A percentile compares a stretch with the other conserved stretches of the same genome.
Conservation (phyloP, 2,113 vertebrate genomes). For the Oncorhynchus kisutch region DNA sequence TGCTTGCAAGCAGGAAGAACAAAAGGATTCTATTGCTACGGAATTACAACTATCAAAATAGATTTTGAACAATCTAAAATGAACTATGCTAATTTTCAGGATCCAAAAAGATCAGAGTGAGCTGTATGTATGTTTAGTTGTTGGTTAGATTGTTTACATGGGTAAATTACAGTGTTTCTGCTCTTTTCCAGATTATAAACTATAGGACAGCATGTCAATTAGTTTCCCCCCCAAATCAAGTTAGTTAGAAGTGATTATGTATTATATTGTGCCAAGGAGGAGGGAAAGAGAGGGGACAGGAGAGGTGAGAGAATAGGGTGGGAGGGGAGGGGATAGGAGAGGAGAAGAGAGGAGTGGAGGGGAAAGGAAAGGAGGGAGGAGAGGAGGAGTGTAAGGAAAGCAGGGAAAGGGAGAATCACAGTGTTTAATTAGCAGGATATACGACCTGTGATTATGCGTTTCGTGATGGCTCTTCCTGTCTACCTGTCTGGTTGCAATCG, state of each 20-base stretch:
- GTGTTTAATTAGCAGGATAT: constrained; percentile 55
- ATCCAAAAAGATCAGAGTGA: too few species aligned
- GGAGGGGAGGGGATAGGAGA: constrained; percentile 8
- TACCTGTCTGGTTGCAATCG: too few species aligned
- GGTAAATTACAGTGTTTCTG: constrained; percentile 24
- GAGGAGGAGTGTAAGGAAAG: constrained; percentile 18
- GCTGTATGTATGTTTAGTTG: background rate
- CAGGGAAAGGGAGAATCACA: too few species aligned
- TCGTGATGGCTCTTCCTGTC: constrained; percentile 54
- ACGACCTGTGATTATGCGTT: constrained; percentile 38
- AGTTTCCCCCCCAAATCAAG: constrained; percentile 49
- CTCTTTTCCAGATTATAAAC: constrained; percentile 48
- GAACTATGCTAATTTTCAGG: constrained; percentile 1
- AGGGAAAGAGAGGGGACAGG: constrained; percentile 34
- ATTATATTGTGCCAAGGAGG: constrained; percentile 32
- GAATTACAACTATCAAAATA: background rate
- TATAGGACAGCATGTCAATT: constrained; percentile 41
- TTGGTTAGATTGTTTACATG: constrained; percentile 29
- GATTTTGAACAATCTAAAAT: background rate
- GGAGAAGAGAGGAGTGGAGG: constrained; percentile 17
- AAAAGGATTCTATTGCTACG: background rate
- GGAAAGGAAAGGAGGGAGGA: constrained; percentile 10
- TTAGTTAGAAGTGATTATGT: constrained; percentile 49
- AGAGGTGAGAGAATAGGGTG: constrained; percentile 28
- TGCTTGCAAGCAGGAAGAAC: constrained; percentile 23